phyloP scores from a whole-genome alignment of 2,888 invertebrate genomes.

The Thysanoteuthis rhombus region DNA sequence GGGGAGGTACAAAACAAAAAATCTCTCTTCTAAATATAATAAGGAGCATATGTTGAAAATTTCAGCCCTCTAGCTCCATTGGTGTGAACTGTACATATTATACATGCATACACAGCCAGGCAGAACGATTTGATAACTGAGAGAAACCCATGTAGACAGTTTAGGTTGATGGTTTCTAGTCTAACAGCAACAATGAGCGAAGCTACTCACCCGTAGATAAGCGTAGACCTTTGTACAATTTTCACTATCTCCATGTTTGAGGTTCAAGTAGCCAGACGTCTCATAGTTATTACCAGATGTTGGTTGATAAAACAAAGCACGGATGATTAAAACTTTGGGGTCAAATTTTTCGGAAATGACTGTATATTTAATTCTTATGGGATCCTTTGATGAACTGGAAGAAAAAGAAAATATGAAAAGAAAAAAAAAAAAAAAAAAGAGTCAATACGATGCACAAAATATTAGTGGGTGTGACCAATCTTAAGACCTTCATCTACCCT shows the following conservation, averaged over 20 bases:
- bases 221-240: constrained; percentile 46
- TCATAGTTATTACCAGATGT: constrained; percentile 35
- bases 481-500: too few species aligned
- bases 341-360: constrained; percentile 56
- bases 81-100: too few species aligned
- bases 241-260: constrained; percentile 33
- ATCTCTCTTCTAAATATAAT: too few species aligned
- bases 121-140: too few species aligned
- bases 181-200: too few species aligned
- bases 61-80: too few species aligned
- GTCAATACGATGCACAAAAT: neutral
- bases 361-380: constrained; percentile 50
- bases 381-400: constrained; percentile 14
- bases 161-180: too few species aligned
- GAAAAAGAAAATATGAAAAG: neutral
- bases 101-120: too few species aligned
- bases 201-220: constrained; percentile 47
- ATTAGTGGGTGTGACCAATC: too few species aligned
- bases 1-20: too few species aligned
- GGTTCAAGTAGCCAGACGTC: constrained; percentile 36
- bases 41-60: too few species aligned
- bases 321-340: constrained; percentile 41
- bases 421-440: neutral
- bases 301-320: constrained; percentile 48
- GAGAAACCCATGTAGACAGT: too few species aligned